Evolutionary conservation across 2,113 vertebrate genomes (phyloP), one percentile per base, ranked within the genome.

Genomic region (Ifrita kowaldi): DNA sequence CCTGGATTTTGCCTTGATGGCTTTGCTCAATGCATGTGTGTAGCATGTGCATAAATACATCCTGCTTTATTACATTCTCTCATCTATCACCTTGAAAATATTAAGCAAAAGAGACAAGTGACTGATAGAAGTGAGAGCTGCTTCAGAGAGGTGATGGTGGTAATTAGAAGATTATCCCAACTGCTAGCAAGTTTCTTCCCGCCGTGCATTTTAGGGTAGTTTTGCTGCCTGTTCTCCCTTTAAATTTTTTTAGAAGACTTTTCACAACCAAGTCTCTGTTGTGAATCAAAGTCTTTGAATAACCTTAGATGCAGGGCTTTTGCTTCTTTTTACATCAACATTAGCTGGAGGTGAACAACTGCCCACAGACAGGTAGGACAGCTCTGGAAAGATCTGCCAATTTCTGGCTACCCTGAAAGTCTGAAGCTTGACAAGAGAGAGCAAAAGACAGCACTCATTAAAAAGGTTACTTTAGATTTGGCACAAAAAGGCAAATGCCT

Each of bases 401-500:
- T 55, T 80, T 77, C 81, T 94, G 63, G 53, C 60, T 92, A 39
- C 21, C 28, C 77, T 78, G 64, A 52, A 89, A 90, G 70, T 71
- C 68, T 92, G 71, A 95, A 90, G 44, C 74, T 92, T 87, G 62
- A 90, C 65, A 67, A 90, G 89, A 79, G 42, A 81, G 84, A 79
- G 82, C 75, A 73, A 81, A 96, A 91, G 68, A 84, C 82, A 82
- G 75, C 39, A 16, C 55, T 96, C 90, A 93, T 88, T 90, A 65
- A 79, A 70, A 90, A 95, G 68, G 80, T 87, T 94, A 94, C 87
- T 94, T 95, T 4, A 92, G 53, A 82, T 90, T 94, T 90, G 82
- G 84, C 81, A 95, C 83, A 89, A 92, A 96, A 97, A 93, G 44
- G 91, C 69, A 94, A 90, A 85, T 81, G 74, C 52, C 84, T 90